phyloP scores from a whole-genome alignment of 2,888 invertebrate species.

The Scrobipalpa atriplicella region DNA sequence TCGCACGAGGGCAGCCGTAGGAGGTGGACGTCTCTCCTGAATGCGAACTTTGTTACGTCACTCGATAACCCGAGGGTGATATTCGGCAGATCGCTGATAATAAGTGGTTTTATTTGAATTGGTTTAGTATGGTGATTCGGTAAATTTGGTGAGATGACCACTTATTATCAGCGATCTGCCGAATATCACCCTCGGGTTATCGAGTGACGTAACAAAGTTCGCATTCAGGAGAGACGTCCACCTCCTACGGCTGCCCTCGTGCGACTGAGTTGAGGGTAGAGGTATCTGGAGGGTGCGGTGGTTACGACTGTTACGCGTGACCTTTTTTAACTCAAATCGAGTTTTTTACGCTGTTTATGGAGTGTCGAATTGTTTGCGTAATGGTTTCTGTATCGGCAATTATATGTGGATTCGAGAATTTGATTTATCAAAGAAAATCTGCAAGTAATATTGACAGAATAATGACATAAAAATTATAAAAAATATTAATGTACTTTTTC shows the following conservation, averaged over 20 bases:
- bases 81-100: conserved; percentile 55
- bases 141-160: conserved; percentile 71
- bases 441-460: too few species aligned
- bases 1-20: conserved; percentile 56
- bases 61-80: conserved; percentile 56
- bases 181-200: conserved; percentile 57
- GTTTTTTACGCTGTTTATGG: conserved; percentile 30
- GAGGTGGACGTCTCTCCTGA: conserved; percentile 51
- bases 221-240: conserved; percentile 48
- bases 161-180: conserved; percentile 54
- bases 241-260: conserved; percentile 55
- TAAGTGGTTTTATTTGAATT: conserved; percentile 50
- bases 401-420: neutral
- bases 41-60: conserved; percentile 74
- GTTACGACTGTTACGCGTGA: conserved; percentile 50
- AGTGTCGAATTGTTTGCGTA: conserved; percentile 18
- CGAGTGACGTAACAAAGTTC: conserved; percentile 74
- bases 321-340: conserved; percentile 36
- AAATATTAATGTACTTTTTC: too few species aligned
- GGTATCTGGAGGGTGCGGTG: conserved; percentile 51
- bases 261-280: conserved; percentile 55
- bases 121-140: conserved; percentile 70
- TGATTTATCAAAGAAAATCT: too few species aligned
- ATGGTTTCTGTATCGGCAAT: neutral
- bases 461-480: too few species aligned